A percentile compares a stretch with the other conserved stretches of the same genome.
Conservation (phyloP, 2,888 invertebrate genomes). For the Lucinisca nassula region DNA sequence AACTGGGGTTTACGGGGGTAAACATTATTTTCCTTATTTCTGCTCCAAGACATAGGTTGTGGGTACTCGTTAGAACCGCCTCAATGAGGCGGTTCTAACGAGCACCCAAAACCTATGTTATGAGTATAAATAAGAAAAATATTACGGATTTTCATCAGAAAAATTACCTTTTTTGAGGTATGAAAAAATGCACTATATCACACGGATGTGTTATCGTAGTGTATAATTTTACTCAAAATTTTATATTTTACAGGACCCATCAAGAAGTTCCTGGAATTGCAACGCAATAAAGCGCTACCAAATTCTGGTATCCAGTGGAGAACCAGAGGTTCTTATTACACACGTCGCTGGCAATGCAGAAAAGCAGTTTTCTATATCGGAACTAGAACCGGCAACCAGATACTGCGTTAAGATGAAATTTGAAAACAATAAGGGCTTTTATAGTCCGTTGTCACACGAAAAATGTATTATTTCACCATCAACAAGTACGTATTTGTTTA, state of each 20-base stretch:
- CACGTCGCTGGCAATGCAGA: slow-evolving; percentile 65
- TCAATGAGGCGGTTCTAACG: too few relatives aligned
- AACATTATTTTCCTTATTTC: too few relatives aligned
- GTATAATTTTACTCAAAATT: not conserved
- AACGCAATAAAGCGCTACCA: slow-evolving; percentile 76
- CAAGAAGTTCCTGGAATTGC: slow-evolving; percentile 76
- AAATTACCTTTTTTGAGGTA: too few relatives aligned
- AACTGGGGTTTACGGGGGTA: too few relatives aligned
- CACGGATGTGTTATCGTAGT: too few relatives aligned
- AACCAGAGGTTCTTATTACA: slow-evolving; percentile 61
- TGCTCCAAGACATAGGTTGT: too few relatives aligned
- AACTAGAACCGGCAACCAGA: slow-evolving; percentile 77
- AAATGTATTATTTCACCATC: slow-evolving; percentile 79
- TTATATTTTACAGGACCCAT: slow-evolving; percentile 70
- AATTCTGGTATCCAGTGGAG: slow-evolving; percentile 65
- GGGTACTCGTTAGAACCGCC: too few relatives aligned
- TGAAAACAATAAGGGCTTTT: slow-evolving; percentile 74
- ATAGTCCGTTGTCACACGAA: slow-evolving; percentile 75
- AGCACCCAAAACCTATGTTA: too few relatives aligned
- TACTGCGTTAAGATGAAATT: slow-evolving; percentile 81
- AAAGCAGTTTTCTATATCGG: slow-evolving; percentile 73
- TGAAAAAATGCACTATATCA: too few relatives aligned
- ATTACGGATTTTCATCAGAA: too few relatives aligned
- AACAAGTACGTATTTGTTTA: slow-evolving; percentile 71
- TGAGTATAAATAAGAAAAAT: too few relatives aligned